Evolutionary conservation across 2,888 invertebrate species (phyloP).

Genomic region (Trimorus sp.): DNA sequence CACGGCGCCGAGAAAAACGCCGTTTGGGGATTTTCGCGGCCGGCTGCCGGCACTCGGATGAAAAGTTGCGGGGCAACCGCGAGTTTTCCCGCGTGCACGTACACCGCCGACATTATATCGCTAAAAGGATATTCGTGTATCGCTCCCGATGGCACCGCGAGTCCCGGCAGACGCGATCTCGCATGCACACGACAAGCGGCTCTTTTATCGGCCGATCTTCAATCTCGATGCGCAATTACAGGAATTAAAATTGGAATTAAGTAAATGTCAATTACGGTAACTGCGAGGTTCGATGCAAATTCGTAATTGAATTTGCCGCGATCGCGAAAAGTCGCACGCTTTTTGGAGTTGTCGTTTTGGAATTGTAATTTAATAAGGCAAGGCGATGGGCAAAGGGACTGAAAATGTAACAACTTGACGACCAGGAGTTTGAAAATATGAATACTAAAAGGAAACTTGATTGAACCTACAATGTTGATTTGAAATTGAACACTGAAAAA

Average conservation of each 20-base stretch:
- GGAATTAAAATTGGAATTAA: slow-evolving; percentile 51
- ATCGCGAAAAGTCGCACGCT: background rate
- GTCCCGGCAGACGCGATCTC: slow-evolving; percentile 61
- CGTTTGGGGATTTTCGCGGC: slow-evolving; percentile 39
- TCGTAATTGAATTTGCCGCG: slow-evolving; percentile 38
- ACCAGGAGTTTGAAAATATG: too few relatives aligned
- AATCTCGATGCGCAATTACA: slow-evolving; percentile 52
- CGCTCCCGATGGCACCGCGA: slow-evolving; percentile 67
- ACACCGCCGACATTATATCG: slow-evolving; percentile 64
- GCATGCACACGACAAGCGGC: slow-evolving; percentile 39
- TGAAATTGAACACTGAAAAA: too few relatives aligned
- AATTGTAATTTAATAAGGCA: too few relatives aligned
- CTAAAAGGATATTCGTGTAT: slow-evolving; percentile 76
- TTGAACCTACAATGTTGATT: too few relatives aligned
- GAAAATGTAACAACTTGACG: too few relatives aligned
- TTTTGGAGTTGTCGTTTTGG: too few relatives aligned
- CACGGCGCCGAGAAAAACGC: slow-evolving; percentile 27
- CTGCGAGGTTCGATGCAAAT: slow-evolving; percentile 36
- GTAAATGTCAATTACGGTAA: slow-evolving; percentile 54
- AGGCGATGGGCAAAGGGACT: too few relatives aligned
- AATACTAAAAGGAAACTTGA: too few relatives aligned
- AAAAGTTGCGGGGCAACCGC: slow-evolving; percentile 64
- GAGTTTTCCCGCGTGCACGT: slow-evolving; percentile 57
- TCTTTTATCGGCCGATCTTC: slow-evolving; percentile 54
- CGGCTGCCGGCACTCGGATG: slow-evolving; percentile 4